Conservation (phyloP, 2,797 vertebrate genomes). For the Glossophaga mutica region DNA sequence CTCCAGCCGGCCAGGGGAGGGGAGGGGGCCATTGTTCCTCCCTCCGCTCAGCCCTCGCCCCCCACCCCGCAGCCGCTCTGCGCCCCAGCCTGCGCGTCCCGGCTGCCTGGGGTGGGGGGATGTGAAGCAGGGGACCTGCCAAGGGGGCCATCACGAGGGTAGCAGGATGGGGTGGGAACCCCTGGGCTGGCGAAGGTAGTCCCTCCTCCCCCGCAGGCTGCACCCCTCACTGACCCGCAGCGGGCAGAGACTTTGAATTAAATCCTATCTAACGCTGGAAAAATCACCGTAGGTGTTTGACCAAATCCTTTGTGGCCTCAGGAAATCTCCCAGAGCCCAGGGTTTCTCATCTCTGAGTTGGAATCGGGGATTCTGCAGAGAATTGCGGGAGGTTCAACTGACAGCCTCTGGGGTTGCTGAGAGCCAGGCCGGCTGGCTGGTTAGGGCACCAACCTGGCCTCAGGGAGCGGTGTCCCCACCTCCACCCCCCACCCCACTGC, state of each 20-base stretch:
- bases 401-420: not conserved
- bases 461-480: not conserved
- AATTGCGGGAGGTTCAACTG: not conserved
- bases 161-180: not conserved
- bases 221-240: not conserved
- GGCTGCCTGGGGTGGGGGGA: not conserved
- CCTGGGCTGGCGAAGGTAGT: not conserved
- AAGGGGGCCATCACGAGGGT: not conserved
- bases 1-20: constrained; percentile 65
- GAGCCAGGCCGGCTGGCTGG: not conserved
- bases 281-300: not conserved
- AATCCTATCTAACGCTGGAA: constrained; percentile 25
- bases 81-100: not conserved
- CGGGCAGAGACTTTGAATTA: constrained; percentile 33
- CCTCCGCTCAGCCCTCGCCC: constrained; percentile 64
- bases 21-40: constrained; percentile 78
- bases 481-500: not conserved
- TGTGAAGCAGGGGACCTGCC: not conserved
- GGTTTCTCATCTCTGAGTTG: constrained; percentile 19
- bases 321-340: not conserved
- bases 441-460: not conserved
- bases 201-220: not conserved
- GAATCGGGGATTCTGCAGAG: not conserved
- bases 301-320: constrained; percentile 59
- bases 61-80: not conserved